Percentiles rank a stretch among this genome's conserved stretches.
phyloP scores from a whole-genome alignment of 2,113 vertebrate genomes.

The Lipotes vexillifer region DNA sequence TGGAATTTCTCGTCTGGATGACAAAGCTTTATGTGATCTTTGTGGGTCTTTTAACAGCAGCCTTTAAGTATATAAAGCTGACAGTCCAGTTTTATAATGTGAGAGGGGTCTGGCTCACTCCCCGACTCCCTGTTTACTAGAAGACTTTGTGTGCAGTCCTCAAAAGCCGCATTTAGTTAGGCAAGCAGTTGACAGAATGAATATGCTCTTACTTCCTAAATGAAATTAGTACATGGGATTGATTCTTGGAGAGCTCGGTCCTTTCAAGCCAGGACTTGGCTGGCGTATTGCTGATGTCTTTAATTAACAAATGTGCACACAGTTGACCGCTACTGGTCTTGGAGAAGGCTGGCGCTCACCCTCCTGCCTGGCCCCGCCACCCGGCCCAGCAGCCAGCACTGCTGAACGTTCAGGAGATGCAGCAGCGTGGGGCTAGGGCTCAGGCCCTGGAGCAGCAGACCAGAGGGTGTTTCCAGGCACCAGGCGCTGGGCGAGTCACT shows the following conservation, averaged over 20 bases:
- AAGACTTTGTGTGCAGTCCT: accelerated
- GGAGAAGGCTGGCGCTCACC: accelerated
- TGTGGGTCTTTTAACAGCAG: accelerated
- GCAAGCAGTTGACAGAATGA: neutral
- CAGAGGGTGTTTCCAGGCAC: accelerated
- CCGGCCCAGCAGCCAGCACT: accelerated
- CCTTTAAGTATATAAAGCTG: neutral
- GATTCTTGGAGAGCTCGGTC: neutral
- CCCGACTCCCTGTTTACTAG: neutral
- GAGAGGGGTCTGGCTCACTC: neutral
- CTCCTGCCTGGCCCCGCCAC: accelerated
- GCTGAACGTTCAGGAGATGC: neutral
- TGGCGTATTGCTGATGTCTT: no score
- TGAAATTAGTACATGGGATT: neutral
- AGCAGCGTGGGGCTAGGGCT: accelerated
- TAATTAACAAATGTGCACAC: accelerated
- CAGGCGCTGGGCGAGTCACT: accelerated
- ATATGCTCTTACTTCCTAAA: accelerated
- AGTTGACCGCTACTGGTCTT: accelerated
- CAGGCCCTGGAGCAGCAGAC: no score
- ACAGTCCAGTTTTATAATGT: neutral
- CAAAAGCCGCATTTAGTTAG: no score
- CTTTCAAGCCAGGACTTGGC: neutral
- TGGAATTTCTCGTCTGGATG: neutral
- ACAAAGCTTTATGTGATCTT: no score